A percentile compares a stretch with the other conserved stretches of the same genome.
Conservation (phyloP, 2,113 vertebrate genomes). For the Rattus rattus region DNA sequence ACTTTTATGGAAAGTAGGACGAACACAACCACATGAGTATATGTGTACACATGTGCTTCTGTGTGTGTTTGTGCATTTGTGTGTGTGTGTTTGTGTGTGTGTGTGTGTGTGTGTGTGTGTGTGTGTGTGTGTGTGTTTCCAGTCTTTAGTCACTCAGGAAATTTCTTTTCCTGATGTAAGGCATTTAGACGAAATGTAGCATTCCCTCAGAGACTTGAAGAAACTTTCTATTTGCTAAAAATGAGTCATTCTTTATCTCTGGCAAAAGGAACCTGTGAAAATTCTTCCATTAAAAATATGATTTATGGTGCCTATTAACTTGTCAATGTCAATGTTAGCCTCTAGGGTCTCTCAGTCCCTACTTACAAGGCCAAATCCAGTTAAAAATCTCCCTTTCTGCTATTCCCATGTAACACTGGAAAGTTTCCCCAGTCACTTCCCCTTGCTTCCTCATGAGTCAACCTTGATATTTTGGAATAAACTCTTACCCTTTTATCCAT, state of each 20-base stretch:
- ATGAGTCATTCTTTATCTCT: neutral
- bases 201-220: neutral
- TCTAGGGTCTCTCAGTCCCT: neutral
- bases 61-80: too few relatives aligned
- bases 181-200: too few relatives aligned
- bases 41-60: neutral
- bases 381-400: neutral
- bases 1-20: neutral
- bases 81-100: neutral
- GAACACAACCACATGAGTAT: neutral
- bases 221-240: neutral
- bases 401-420: neutral
- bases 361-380: neutral
- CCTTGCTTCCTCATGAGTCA: too few relatives aligned
- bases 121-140: accelerated
- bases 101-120: neutral
- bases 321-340: neutral
- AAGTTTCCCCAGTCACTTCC: neutral
- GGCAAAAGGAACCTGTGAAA: neutral
- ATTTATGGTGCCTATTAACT: neutral
- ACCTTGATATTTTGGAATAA: neutral
- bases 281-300: neutral
- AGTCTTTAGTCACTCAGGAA: neutral
- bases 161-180: neutral
- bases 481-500: too few relatives aligned